Base-by-base conservation (phyloP, 2,888 invertebrate species). In the Apomyelois bistriatella region DNA sequence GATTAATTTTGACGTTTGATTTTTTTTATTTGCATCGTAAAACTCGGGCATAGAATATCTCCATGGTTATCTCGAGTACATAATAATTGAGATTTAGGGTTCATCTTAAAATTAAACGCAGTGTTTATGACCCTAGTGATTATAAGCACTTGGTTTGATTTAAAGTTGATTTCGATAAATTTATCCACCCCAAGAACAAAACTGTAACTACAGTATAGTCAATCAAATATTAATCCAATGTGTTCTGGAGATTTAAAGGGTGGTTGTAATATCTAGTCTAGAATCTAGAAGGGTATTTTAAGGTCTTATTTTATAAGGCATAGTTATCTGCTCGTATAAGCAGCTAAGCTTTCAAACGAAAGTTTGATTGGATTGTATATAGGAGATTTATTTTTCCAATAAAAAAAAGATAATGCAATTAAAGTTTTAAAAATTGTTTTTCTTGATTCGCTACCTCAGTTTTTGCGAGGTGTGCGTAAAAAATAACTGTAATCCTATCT, bases 291-390 rank as follows among this genome's bases (percentile, higher is more conserved):
- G 22, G 13, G 38, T 51, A 47, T 54, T 54, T 55, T 52, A 50
- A 57, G 22, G 46, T 53, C 55, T 56, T 53, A 41, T 49, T 53
- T 37, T 38, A 38, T 15, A 15, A 15, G 7, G 7, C 15, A 8
- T 12, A 12, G 37, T 5, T 12, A 37, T 22, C 5, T 22, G 5
- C 22, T 22, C 5, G 9, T 40, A 40, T 38, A 15, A 38, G 15
- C n/a, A 40, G 9, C 1, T 40, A 40, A 15, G 10, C 5, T 40
- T 40, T 10, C 10, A 8, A 16, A 1, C 9, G 0, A 16, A 38
- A 16, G 1, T 40, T 16, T 9, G 37, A 37, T 37, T 12, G 2
- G 5, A 12, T 22, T 22, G 2, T 5, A 37, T 3, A 12, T 12
- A 12, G 3, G n/a, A 12, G 6, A 9, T 12, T n/a, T 12, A 12